Evolutionary conservation across 1,140 invertebrate genomes (phyloP), one percentile per base, ranked within the genome.

Genomic region (Ceratoteleas bidentatus): DNA sequence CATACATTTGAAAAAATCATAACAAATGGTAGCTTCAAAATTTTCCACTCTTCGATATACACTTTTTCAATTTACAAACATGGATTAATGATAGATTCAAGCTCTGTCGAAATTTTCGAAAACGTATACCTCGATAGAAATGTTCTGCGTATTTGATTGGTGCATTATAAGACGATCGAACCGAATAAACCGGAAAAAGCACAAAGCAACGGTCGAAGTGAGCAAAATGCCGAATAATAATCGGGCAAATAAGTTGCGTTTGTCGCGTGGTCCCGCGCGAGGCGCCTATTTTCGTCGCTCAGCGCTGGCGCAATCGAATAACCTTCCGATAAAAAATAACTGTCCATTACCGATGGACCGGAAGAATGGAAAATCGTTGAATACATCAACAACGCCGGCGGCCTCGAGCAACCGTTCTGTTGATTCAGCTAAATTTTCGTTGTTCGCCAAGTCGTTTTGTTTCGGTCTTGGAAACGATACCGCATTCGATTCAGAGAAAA

Each of bases 291-390:
- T 57, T 57, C 34, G 54, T 57, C 54, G 33, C 54, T 15, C 54
- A 10, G 1, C 34, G 34, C 14, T n/a, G 4, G 33, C 38, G 33
- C 54, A 38, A 16, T 38, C 10, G n/a, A 57, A 34, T 15, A 58
- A 38, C 36, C 36, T 40, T 40, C 36, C 36, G n/a, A 58, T 58
- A 53, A 65, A 65, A 65, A 53, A 40, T 65, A 65, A 62, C 47
- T 50, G 33, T n/a, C 33, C 33, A 43, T 65, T 53, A 40, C 11
- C 5, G 13, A 54, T 52, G 15, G 14, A 53, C 15, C 50, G 34
- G 16, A 65, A 40, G 36, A 40, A 53, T 65, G 33, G 61, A 53
- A 65, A 50, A 50, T 50, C 50, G 45, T 50, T 50, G 47, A 62
- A 62, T 62, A 52, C 45, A 50, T 62, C 45, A 62, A 16, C 45